Percentiles rank a stretch among this genome's conserved stretches.
Evolutionary conservation across 1,140 invertebrate species (phyloP).

Genomic region (Dreissena polymorpha): DNA sequence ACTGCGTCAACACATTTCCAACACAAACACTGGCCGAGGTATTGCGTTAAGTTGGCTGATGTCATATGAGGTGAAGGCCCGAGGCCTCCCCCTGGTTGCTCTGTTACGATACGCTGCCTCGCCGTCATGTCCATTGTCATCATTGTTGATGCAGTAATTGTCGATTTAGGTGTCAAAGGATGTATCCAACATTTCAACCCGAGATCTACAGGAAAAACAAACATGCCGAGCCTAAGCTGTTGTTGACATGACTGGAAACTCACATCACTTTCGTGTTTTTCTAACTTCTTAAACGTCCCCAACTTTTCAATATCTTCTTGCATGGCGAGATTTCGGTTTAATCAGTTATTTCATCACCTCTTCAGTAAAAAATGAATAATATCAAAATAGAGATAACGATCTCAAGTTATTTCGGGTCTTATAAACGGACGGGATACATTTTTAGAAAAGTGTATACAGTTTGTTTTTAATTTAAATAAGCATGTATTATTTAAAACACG

Average conservation of each 20-base stretch:
- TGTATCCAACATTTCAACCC: slow-evolving; percentile 42
- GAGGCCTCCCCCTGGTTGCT: not conserved
- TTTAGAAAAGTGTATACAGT: too few species aligned
- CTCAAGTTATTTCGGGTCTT: too few species aligned
- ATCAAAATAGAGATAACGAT: too few species aligned
- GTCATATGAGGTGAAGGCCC: slow-evolving; percentile 31
- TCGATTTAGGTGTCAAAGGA: slow-evolving; percentile 51
- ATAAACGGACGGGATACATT: too few species aligned
- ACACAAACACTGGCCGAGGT: too few species aligned
- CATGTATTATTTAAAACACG: too few species aligned
- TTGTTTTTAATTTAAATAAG: too few species aligned
- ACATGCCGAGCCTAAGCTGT: not conserved
- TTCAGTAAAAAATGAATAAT: too few species aligned
- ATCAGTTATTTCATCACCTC: too few species aligned
- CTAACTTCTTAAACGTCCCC: slow-evolving; percentile 27
- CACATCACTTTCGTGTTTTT: slow-evolving; percentile 12
- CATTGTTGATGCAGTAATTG: slow-evolving; percentile 19
- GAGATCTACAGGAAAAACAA: slow-evolving; percentile 34
- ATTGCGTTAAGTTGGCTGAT: slow-evolving; percentile 1
- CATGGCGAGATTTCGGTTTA: too few species aligned
- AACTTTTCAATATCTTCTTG: too few species aligned
- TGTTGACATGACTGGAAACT: slow-evolving; percentile 14
- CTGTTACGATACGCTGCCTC: not conserved
- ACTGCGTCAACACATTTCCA: too few species aligned
- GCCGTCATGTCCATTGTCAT: slow-evolving; percentile 10